Percentiles rank a stretch among this genome's conserved stretches.
Conservation (phyloP, 2,113 vertebrate species). For the Sialia sialis region DNA sequence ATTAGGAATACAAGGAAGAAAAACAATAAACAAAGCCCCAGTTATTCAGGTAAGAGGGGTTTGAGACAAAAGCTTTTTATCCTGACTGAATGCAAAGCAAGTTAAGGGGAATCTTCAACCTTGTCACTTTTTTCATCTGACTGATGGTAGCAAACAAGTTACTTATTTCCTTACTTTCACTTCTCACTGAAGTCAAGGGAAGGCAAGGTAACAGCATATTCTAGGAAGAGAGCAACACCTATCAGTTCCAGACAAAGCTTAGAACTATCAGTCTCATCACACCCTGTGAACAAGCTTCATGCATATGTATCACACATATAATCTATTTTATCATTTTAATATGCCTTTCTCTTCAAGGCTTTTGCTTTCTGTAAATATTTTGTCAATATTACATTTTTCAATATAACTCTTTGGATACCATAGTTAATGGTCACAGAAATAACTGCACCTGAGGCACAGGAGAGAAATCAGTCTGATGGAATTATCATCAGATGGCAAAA, state of each 20-base stretch:
- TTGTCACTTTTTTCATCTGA: not conserved
- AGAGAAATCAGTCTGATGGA: not conserved
- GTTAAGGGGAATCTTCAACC: not conserved
- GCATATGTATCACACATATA: not conserved
- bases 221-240: not conserved
- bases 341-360: not conserved
- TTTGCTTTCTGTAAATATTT: not conserved
- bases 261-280: not conserved
- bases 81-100: not conserved
- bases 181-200: not conserved
- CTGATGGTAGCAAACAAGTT: not conserved
- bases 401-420: not conserved
- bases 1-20: not conserved
- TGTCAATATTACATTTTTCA: not conserved
- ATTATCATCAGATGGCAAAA: not conserved
- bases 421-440: not conserved
- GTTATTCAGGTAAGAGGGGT: not conserved
- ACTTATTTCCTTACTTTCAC: not conserved
- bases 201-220: not conserved
- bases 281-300: not conserved
- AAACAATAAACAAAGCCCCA: not conserved
- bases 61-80: not conserved
- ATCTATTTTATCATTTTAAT: not conserved
- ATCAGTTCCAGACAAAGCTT: not conserved
- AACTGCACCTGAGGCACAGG: not conserved